Conservation (phyloP, 1,140 invertebrate species). For the Drosophila takahashii region DNA sequence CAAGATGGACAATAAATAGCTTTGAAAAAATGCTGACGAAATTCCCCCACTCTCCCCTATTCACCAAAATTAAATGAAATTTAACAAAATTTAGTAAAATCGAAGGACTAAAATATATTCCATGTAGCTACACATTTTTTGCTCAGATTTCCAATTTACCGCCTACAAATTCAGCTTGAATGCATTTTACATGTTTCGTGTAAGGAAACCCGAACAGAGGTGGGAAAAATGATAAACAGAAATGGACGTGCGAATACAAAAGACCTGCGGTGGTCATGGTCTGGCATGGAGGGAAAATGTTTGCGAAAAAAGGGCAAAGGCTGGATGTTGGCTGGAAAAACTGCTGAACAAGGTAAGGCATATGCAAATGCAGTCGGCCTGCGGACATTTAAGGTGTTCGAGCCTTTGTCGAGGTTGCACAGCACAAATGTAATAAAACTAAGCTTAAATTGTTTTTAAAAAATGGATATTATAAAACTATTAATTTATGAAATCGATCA, state of each 20-base stretch:
- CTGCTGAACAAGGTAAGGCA: conserved; percentile 23
- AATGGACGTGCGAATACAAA: conserved; percentile 33
- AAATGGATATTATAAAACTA: no score
- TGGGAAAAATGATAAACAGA: conserved; percentile 34
- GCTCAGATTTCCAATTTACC: conserved; percentile 6
- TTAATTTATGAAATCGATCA: no score
- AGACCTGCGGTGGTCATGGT: conserved; percentile 21
- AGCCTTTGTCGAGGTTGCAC: not conserved
- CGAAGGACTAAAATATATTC: not conserved
- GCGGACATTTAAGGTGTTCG: conserved; percentile 47
- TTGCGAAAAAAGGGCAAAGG: not conserved
- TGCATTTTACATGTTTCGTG: conserved; percentile 55
- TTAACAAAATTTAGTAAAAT: not conserved
- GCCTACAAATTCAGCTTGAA: conserved; percentile 33
- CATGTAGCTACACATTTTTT: not conserved
- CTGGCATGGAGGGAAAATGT: conserved; percentile 1
- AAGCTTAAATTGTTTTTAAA: no score
- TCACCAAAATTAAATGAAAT: not conserved
- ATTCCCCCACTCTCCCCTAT: no score
- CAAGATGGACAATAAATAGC: no score
- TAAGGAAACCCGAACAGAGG: conserved; percentile 13
- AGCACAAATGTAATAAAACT: no score
- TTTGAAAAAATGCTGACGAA: no score
- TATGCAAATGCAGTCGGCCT: conserved; percentile 51
- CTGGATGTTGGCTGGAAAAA: conserved; percentile 1